A percentile compares a stretch with the other conserved stretches of the same genome.
Conservation (phyloP, 1,140 invertebrate genomes). For the Penaeus indicus region DNA sequence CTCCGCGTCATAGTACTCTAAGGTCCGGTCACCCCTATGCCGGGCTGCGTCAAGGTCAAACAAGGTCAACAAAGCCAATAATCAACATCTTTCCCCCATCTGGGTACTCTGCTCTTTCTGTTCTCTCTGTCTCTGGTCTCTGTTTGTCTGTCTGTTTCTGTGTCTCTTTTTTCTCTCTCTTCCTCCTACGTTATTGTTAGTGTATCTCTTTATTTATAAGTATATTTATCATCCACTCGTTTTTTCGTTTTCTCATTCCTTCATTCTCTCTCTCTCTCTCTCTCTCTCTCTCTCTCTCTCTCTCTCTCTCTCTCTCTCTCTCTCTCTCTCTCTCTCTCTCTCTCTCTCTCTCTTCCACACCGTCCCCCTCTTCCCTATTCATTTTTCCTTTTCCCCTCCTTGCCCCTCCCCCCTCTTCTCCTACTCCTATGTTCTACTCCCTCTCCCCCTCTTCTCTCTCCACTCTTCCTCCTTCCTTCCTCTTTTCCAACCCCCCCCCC, state of each 20-base stretch:
- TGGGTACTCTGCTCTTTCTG: not conserved
- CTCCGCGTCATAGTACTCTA: too few relatives aligned
- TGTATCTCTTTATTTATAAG: not conserved
- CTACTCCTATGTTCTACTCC: too few relatives aligned
- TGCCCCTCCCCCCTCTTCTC: too few relatives aligned
- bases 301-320: not conserved
- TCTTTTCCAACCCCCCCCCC: not conserved
- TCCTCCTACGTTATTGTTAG: too few relatives aligned
- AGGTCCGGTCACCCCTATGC: too few relatives aligned
- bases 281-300: not conserved
- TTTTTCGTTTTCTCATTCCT: not conserved
- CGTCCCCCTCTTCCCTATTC: not conserved
- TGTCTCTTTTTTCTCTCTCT: constrained; percentile 15
- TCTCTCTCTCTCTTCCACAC: not conserved
- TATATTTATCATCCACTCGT: not conserved
- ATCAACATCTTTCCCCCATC: too few relatives aligned
- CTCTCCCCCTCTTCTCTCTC: too few relatives aligned
- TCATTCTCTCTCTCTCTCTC: not conserved
- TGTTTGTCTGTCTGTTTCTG: not conserved
- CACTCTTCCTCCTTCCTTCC: too few relatives aligned
- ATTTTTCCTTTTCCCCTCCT: not conserved
- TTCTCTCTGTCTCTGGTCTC: not conserved
- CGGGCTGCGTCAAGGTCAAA: too few relatives aligned
- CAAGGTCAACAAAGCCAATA: too few relatives aligned
- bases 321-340: not conserved